Evolutionary conservation across 2,888 invertebrate species (phyloP).

Genomic region (Colletes collaris): DNA sequence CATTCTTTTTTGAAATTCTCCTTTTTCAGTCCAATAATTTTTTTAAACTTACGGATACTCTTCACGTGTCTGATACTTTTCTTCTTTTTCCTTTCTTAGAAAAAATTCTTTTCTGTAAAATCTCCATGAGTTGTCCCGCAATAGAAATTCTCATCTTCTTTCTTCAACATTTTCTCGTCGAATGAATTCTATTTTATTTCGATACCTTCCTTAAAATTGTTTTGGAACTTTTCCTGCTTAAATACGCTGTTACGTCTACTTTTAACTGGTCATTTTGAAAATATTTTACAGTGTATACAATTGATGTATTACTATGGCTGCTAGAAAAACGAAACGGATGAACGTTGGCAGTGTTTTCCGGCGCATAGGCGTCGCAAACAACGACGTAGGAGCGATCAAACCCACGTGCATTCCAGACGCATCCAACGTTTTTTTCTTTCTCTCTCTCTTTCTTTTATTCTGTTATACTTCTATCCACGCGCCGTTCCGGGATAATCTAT

Average conservation of each 20-base stretch:
- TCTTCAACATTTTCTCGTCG: background rate
- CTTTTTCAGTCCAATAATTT: no score
- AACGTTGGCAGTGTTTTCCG: conserved; percentile 38
- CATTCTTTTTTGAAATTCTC: no score
- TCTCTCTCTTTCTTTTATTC: background rate
- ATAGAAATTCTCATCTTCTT: conserved; percentile 1
- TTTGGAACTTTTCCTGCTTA: background rate
- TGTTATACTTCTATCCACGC: background rate
- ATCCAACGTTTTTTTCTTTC: background rate
- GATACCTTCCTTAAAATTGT: background rate
- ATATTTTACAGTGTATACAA: background rate
- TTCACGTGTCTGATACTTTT: background rate
- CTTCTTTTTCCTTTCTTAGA: background rate
- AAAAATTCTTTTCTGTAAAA: conserved; percentile 1
- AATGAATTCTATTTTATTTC: background rate
- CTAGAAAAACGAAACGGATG: conserved; percentile 3
- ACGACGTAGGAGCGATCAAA: conserved; percentile 27
- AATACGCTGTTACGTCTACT: background rate
- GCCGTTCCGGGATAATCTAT: background rate
- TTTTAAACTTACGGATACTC: no score
- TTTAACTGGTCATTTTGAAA: background rate
- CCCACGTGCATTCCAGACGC: conserved; percentile 49
- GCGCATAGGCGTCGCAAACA: conserved; percentile 28
- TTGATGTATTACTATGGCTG: background rate
- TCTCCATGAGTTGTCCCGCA: background rate